phyloP scores from a whole-genome alignment of 1,140 invertebrate species.

The Hypsibius dujardini region DNA sequence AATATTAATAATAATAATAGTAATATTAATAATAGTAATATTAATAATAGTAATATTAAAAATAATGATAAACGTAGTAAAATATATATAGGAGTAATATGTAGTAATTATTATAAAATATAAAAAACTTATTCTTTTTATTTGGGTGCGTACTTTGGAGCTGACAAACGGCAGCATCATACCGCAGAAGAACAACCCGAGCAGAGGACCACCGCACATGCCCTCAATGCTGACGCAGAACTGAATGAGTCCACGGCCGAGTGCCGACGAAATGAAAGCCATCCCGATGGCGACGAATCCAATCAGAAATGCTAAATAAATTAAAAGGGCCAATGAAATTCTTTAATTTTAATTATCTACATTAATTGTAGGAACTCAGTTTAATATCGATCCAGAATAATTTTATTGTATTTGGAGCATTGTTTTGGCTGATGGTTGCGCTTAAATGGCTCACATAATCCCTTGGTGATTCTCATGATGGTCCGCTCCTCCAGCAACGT shows the following conservation, averaged over 20 bases:
- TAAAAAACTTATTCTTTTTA: too few species aligned
- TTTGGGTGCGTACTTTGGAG: conserved; percentile 26
- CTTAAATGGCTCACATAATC: not conserved
- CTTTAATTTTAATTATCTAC: too few species aligned
- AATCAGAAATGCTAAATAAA: not conserved
- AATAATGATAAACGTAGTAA: too few species aligned
- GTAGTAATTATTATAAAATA: too few species aligned
- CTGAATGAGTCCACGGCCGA: conserved; percentile 27
- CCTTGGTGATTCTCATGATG: not conserved
- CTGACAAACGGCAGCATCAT: conserved; percentile 36
- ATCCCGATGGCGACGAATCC: not conserved
- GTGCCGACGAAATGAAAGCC: conserved; percentile 24
- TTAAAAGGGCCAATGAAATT: not conserved
- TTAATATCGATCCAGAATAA: not conserved
- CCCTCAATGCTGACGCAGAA: conserved; percentile 34
- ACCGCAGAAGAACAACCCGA: conserved; percentile 33
- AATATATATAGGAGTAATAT: too few species aligned
- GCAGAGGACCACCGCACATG: conserved; percentile 32
- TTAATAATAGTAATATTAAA: too few species aligned
- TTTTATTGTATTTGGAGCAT: not conserved
- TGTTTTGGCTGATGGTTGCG: not conserved
- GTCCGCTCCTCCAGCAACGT: not conserved
- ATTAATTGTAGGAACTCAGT: too few species aligned
- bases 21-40: too few species aligned
- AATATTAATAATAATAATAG: too few species aligned